Percentiles rank a stretch among this genome's conserved stretches.
phyloP scores from a whole-genome alignment of 2,113 vertebrate genomes.

The Emberiza fucata region DNA sequence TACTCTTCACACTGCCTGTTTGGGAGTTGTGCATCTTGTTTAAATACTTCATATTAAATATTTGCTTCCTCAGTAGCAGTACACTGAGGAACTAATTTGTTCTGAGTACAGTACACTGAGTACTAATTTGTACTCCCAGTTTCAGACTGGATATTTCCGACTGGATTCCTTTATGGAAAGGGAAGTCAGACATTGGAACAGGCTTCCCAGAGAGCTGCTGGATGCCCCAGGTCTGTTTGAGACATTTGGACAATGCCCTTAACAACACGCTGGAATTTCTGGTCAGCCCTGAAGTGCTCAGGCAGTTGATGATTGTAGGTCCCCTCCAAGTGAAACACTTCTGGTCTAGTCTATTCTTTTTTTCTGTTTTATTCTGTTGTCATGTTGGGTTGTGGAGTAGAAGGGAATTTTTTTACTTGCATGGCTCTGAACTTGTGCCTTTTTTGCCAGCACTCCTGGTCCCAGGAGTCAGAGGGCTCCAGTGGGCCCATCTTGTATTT shows the following conservation, averaged over 20 bases:
- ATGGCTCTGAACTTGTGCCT: neutral
- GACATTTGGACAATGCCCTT: neutral
- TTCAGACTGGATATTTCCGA: neutral
- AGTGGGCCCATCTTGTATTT: neutral
- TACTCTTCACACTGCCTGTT: neutral
- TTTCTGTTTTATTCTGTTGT: neutral
- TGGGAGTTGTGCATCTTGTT: neutral
- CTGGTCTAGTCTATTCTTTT: neutral
- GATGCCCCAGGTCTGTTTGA: neutral
- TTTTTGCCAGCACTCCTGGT: neutral
- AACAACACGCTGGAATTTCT: rapidly evolving
- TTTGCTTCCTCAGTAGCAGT: neutral
- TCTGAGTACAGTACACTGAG: neutral
- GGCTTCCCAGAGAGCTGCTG: neutral
- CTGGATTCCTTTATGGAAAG: neutral
- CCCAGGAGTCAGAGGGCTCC: neutral
- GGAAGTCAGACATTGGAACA: neutral
- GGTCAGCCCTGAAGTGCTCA: neutral
- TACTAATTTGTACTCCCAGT: neutral
- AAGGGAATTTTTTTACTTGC: neutral
- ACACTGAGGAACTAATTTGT: neutral
- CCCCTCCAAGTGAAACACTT: neutral
- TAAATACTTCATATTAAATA: neutral
- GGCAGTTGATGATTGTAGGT: neutral
- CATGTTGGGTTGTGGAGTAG: neutral